phyloP scores from a whole-genome alignment of 1,140 invertebrate genomes.

The Diorhabda elongata region DNA sequence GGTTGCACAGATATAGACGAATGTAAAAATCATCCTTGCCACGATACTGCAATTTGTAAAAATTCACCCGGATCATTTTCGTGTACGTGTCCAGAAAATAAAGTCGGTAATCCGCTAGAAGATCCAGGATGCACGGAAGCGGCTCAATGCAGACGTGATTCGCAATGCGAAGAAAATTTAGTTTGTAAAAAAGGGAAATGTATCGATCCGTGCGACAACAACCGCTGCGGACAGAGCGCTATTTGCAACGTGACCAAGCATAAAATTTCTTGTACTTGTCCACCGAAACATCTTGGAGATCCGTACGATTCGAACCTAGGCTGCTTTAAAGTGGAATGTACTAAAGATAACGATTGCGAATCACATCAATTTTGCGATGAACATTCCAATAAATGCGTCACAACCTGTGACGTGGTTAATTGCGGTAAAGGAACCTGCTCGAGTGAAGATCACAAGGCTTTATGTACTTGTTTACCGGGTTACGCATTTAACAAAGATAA shows the following conservation, averaged over 20 bases:
- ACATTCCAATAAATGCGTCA: conserved; percentile 71
- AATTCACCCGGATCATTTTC: conserved; percentile 77
- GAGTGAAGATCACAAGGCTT: conserved; percentile 62
- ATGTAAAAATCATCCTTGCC: conserved; percentile 75
- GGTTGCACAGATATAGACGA: conserved; percentile 76
- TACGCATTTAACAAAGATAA: conserved; percentile 62
- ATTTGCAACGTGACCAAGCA: conserved; percentile 69
- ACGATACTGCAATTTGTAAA: conserved; percentile 69
- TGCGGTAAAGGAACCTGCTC: conserved; percentile 73
- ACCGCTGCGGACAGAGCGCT: conserved; percentile 68
- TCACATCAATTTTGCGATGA: conserved; percentile 69
- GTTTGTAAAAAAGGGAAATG: conserved; percentile 70
- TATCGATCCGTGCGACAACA: conserved; percentile 66
- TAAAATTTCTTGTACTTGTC: conserved; percentile 65
- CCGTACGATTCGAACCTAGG: conserved; percentile 65
- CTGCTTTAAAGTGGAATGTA: conserved; percentile 81
- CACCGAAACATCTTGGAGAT: conserved; percentile 75
- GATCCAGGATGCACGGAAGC: conserved; percentile 66
- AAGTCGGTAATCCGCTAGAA: conserved; percentile 72
- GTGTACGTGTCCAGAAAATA: conserved; percentile 71
- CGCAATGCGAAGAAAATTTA: conserved; percentile 67
- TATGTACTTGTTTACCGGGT: conserved; percentile 72
- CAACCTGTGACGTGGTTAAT: conserved; percentile 68
- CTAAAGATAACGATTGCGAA: conserved; percentile 69
- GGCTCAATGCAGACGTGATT: conserved; percentile 64